Evolutionary conservation across 2,113 vertebrate genomes (phyloP).

Genomic region (Channa argus): DNA sequence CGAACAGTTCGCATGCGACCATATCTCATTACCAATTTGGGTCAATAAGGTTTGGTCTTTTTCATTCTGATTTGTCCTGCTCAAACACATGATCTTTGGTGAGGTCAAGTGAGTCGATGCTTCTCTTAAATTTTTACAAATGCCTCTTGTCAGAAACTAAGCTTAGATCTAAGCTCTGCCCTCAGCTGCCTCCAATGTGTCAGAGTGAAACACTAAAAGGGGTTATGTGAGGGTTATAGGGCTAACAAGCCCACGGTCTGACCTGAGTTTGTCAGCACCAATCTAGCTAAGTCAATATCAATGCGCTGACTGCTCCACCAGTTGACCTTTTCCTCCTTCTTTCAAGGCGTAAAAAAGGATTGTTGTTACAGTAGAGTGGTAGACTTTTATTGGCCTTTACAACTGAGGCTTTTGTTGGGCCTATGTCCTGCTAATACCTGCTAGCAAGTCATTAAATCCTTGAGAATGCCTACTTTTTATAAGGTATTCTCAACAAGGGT

Average conservation of each 20-base stretch:
- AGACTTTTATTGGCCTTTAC: constrained; percentile 83
- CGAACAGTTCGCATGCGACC: constrained; percentile 25
- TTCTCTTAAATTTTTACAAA: constrained; percentile 40
- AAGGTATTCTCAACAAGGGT: constrained; percentile 73
- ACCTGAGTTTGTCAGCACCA: constrained; percentile 77
- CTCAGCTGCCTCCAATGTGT: constrained; percentile 55
- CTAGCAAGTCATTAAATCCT: constrained; percentile 82
- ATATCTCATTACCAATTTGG: constrained; percentile 22
- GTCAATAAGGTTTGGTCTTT: constrained; percentile 16
- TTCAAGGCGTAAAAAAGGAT: constrained; percentile 73
- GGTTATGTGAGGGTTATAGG: constrained; percentile 80
- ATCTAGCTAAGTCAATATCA: constrained; percentile 84
- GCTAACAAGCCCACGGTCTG: constrained; percentile 77
- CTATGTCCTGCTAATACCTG: constrained; percentile 83
- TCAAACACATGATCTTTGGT: constrained; percentile 11
- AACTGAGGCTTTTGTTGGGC: constrained; percentile 79
- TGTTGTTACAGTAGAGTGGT: constrained; percentile 85
- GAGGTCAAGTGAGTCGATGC: constrained; percentile 38
- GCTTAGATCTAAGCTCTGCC: constrained; percentile 32
- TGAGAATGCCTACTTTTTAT: constrained; percentile 80
- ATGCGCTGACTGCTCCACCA: constrained; percentile 76
- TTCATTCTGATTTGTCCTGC: background rate
- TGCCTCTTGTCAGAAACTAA: constrained; percentile 45
- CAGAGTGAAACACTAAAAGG: constrained; percentile 72
- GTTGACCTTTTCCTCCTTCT: constrained; percentile 81